Base-by-base conservation (phyloP, 2,888 invertebrate species). In the Apotomis capreana region DNA sequence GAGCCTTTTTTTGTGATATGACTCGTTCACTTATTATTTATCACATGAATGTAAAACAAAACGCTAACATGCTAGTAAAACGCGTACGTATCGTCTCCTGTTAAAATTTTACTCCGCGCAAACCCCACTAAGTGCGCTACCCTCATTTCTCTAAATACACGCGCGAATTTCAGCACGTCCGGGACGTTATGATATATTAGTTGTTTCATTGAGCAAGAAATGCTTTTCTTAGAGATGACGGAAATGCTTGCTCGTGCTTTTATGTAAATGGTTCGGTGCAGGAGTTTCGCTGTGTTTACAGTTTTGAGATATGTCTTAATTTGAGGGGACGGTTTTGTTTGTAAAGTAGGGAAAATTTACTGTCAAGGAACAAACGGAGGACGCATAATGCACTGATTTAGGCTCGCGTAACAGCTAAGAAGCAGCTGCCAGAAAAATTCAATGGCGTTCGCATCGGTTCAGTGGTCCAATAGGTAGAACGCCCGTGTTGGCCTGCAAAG, bases 91-190 rank as follows among this genome's bases (percentile, higher is more conserved):
- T 37, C 37, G 37, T 40, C 3, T 40, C 10, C 52, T 13, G 10
- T 52, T 52, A 13, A 13, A 37, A 52, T 15, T 26, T 55, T 10
- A 12, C 44, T 44, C 49, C 6, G 13, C 26, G 10, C 13, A 60
- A 6, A 26, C n/a, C 37, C 26, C 59, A 64, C 68, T 59, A 64
- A 70, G 68, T 10, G 9, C 70, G 57, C 70, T 67, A 49, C 70
- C 73, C 67, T 73, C 69, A 76, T 76, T 76, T 76, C 75, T 74
- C 70, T 67, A 74, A 75, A 70, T 68, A 69, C 51, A 74, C 65
- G 70, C 72, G 55, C 54, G 71, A 68, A 61, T 74, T 73, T 65
- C 69, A 69, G 63, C 70, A 59, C 67, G 52, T 58, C 26, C 60
- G 65, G 55, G 60, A 69, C 68, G 63, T 40, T 46, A 65, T 70